Evolutionary conservation across 2,113 vertebrate species (phyloP).

Genomic region (Origma solitaria): DNA sequence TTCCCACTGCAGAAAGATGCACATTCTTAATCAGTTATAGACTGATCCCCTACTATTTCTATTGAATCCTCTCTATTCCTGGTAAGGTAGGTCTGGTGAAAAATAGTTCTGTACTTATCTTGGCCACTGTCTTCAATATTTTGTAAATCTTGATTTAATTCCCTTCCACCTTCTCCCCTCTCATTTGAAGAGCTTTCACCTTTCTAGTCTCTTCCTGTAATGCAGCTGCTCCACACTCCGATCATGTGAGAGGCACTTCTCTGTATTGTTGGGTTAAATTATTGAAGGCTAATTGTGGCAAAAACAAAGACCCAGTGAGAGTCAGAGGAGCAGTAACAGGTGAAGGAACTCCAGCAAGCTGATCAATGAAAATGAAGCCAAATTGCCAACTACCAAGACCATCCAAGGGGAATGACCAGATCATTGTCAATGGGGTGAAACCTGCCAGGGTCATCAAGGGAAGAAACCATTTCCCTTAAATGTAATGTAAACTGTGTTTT

Average conservation of each 20-base stretch:
- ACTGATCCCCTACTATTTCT: background rate
- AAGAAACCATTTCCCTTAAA: background rate
- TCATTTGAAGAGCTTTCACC: background rate
- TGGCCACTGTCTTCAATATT: background rate
- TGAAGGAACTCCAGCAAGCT: background rate
- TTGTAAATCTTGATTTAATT: background rate
- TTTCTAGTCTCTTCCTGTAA: background rate
- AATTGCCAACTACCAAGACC: background rate
- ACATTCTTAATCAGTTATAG: background rate
- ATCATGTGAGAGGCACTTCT: background rate
- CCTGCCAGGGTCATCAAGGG: background rate
- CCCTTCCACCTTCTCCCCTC: background rate
- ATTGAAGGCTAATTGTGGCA: background rate
- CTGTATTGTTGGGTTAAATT: background rate
- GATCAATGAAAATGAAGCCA: background rate
- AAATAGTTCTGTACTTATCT: background rate
- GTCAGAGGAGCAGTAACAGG: background rate
- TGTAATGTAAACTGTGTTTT: background rate
- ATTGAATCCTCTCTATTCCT: background rate
- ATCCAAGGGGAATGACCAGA: background rate
- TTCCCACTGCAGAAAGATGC: background rate
- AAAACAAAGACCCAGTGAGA: background rate
- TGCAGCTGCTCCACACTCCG: background rate
- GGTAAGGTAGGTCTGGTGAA: background rate
- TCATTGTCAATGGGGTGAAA: background rate